Conservation (phyloP, 1,140 invertebrate genomes). For the Zelostemma sp. region DNA sequence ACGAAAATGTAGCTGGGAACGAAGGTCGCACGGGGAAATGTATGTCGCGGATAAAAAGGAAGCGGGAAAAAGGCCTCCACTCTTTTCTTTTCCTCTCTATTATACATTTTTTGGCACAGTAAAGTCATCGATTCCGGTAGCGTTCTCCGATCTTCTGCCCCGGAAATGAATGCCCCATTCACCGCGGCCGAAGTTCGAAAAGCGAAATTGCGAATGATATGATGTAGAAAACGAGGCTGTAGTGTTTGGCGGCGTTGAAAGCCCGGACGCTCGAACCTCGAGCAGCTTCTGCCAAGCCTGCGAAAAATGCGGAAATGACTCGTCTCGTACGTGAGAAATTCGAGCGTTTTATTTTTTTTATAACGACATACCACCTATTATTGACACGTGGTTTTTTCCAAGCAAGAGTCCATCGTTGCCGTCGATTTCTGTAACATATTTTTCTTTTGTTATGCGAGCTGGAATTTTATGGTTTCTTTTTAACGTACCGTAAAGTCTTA, state of each 20-base stretch:
- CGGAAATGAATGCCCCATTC: slow-evolving; percentile 50
- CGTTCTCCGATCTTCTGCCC: slow-evolving; percentile 41
- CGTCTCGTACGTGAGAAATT: background rate
- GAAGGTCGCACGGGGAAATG: slow-evolving; percentile 33
- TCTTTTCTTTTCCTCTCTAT: slow-evolving; percentile 17
- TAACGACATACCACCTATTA: slow-evolving; percentile 52
- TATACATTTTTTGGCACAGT: slow-evolving; percentile 49
- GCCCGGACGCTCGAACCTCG: slow-evolving; percentile 45
- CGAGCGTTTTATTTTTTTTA: background rate
- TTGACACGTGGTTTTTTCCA: slow-evolving; percentile 56
- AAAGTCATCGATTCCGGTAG: slow-evolving; percentile 49
- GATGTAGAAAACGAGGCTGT: slow-evolving; percentile 49
- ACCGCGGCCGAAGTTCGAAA: slow-evolving; percentile 50
- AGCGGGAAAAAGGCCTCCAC: slow-evolving; percentile 44
- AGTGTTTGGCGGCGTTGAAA: slow-evolving; percentile 47
- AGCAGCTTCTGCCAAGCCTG: slow-evolving; percentile 50
- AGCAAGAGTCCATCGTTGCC: slow-evolving; percentile 46
- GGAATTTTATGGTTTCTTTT: too few species aligned
- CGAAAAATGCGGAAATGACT: slow-evolving; percentile 26
- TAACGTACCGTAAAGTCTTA: slow-evolving; percentile 87
- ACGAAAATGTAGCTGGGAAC: slow-evolving; percentile 38
- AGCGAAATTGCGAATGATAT: slow-evolving; percentile 52
- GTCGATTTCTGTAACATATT: slow-evolving; percentile 50
- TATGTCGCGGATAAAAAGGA: slow-evolving; percentile 41
- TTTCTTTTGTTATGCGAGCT: too few species aligned